phyloP scores from a whole-genome alignment of 1,140 invertebrate genomes.

The Ptiloglossa arizonensis region DNA sequence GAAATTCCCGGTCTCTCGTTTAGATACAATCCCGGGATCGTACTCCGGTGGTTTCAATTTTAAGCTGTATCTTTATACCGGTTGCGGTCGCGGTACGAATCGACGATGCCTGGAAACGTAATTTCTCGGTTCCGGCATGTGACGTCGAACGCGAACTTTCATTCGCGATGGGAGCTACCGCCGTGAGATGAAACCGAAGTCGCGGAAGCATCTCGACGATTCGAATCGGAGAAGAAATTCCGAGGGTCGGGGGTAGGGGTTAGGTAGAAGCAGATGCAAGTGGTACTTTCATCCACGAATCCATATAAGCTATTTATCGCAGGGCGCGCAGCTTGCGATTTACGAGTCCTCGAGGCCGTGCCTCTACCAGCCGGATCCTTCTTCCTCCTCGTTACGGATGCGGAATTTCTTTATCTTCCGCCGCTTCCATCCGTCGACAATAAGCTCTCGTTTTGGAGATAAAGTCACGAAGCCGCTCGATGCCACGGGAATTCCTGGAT shows the following conservation, averaged over 20 bases:
- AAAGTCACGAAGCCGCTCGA: background rate
- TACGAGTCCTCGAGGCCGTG: background rate
- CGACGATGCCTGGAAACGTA: background rate
- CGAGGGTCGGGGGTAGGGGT: too few species aligned
- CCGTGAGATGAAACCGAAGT: background rate
- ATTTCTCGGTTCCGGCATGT: background rate
- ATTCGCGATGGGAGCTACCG: background rate
- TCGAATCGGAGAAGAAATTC: background rate
- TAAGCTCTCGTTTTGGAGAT: background rate
- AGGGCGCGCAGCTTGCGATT: background rate
- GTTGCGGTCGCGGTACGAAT: background rate
- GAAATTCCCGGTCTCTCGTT: background rate
- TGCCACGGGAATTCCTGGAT: background rate
- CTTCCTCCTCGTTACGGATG: background rate
- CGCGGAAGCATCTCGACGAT: background rate
- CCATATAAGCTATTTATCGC: background rate
- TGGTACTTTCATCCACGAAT: background rate
- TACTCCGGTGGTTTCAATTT: background rate
- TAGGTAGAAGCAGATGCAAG: background rate
- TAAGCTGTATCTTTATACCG: background rate
- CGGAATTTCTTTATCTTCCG: background rate
- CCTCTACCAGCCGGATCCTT: background rate
- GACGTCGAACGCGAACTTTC: too few species aligned
- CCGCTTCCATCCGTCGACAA: background rate
- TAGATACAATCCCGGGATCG: background rate